phyloP scores from a whole-genome alignment of 1,140 invertebrate genomes.

The Drosophila tropicalis region DNA sequence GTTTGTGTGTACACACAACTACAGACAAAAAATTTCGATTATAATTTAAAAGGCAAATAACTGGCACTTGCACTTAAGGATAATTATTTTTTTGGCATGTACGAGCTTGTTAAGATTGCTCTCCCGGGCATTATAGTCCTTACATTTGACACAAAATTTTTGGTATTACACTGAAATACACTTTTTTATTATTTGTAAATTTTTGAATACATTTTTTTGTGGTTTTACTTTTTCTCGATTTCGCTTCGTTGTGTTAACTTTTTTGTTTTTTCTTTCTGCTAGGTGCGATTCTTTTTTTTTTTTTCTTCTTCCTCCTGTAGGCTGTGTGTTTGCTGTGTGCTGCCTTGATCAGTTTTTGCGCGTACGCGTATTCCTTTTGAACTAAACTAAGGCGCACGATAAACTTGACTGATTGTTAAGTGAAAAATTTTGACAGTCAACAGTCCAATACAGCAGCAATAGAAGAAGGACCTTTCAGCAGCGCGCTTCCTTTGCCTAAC shows the following conservation, averaged over 20 bases:
- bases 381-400: conserved; percentile 77
- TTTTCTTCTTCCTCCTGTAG: conserved; percentile 21
- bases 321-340: conserved; percentile 28
- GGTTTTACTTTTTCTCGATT: conserved; percentile 39
- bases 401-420: conserved; percentile 76
- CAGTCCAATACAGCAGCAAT: conserved; percentile 52
- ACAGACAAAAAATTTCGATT: conserved; percentile 24
- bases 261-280: conserved; percentile 21
- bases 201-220: conserved; percentile 27
- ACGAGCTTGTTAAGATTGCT: background rate
- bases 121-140: background rate
- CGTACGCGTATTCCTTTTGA: conserved; percentile 41
- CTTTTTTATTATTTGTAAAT: conserved; percentile 9
- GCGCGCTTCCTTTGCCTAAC: conserved; percentile 3
- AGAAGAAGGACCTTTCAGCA: conserved; percentile 60
- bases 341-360: conserved; percentile 26
- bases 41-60: conserved; percentile 20
- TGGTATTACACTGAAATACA: conserved; percentile 7
- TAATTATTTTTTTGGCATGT: conserved; percentile 13
- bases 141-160: background rate
- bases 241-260: conserved; percentile 49
- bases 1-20: conserved; percentile 60
- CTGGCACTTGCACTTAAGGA: conserved; percentile 1
- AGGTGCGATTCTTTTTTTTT: conserved; percentile 17
- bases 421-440: conserved; percentile 78